These are phyloP conservation scores for Geotrypetes seraphini DNA, from an alignment of 2,797 vertebrate species.

Conservation along the genomic window DNA sequence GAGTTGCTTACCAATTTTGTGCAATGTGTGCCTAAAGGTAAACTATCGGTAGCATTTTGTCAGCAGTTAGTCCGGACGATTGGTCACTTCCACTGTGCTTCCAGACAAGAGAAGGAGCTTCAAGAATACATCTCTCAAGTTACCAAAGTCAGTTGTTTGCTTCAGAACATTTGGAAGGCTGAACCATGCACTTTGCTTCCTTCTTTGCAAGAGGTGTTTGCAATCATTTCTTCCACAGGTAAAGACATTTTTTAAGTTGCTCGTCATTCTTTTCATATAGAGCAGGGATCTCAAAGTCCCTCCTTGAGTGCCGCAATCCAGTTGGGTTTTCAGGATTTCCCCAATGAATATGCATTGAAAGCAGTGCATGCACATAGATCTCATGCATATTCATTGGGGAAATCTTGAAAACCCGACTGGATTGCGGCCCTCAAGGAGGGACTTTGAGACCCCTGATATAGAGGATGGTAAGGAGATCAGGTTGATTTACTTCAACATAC, in stretches of 20 bases:
- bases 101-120: constrained; percentile 75
- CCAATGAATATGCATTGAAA: no score
- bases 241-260: constrained; percentile 27
- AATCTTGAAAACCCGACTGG: no score
- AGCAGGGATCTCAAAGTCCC: no score
- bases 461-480: no score
- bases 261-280: no score
- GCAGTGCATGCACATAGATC: no score
- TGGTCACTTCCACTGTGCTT: constrained; percentile 81
- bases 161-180: constrained; percentile 89
- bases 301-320: no score
- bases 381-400: no score
- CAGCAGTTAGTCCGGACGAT: constrained; percentile 94
- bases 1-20: constrained; percentile 83
- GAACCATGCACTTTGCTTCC: constrained; percentile 83
- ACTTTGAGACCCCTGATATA: no score
- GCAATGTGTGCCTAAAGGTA: constrained; percentile 86
- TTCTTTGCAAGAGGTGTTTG: constrained; percentile 91
- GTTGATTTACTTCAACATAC: no score
- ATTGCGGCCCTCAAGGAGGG: no score
- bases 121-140: constrained; percentile 88
- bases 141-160: constrained; percentile 79
- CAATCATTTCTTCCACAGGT: constrained; percentile 91
- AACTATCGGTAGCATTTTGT: constrained; percentile 78
- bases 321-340: no score